phyloP scores from a whole-genome alignment of 2,113 vertebrate species.

The Megatriorchis doriae region DNA sequence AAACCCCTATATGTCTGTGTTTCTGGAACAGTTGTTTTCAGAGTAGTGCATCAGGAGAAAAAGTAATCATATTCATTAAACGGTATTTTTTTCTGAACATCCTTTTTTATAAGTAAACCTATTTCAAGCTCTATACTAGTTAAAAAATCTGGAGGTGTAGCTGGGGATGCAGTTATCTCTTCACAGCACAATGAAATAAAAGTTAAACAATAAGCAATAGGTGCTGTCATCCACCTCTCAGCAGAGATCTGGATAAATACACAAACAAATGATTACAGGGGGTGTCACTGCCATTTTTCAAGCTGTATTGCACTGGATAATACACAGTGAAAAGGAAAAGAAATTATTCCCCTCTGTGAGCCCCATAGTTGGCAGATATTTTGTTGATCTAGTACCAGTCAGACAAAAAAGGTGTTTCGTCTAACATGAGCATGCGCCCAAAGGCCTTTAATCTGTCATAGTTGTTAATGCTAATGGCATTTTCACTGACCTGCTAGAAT shows the following conservation, averaged over 20 bases:
- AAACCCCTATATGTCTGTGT: fast-evolving
- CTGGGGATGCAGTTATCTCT: background rate
- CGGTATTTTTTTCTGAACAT: background rate
- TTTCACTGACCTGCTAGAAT: slow-evolving; percentile 35
- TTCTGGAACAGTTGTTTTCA: background rate
- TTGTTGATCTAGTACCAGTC: slow-evolving; percentile 17
- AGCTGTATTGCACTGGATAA: slow-evolving; percentile 15
- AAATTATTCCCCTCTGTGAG: slow-evolving; percentile 16
- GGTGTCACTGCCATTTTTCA: slow-evolving; percentile 41
- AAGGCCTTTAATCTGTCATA: slow-evolving; percentile 33
- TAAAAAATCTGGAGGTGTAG: background rate
- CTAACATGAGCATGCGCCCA: background rate
- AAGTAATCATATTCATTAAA: background rate
- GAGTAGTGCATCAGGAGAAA: background rate
- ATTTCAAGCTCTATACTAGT: background rate
- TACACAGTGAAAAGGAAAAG: slow-evolving; percentile 37
- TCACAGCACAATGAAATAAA: background rate
- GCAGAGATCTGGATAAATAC: slow-evolving; percentile 21
- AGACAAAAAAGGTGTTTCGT: slow-evolving; percentile 48
- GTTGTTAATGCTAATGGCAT: slow-evolving; percentile 7
- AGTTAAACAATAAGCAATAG: slow-evolving; percentile 19
- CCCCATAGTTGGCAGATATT: slow-evolving; percentile 1
- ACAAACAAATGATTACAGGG: slow-evolving; percentile 26
- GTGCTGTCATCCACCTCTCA: background rate
- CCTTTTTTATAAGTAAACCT: background rate